Evolutionary conservation across 2,888 invertebrate species (phyloP), one percentile per base, ranked within the genome.

Genomic region (Meta bourneti): DNA sequence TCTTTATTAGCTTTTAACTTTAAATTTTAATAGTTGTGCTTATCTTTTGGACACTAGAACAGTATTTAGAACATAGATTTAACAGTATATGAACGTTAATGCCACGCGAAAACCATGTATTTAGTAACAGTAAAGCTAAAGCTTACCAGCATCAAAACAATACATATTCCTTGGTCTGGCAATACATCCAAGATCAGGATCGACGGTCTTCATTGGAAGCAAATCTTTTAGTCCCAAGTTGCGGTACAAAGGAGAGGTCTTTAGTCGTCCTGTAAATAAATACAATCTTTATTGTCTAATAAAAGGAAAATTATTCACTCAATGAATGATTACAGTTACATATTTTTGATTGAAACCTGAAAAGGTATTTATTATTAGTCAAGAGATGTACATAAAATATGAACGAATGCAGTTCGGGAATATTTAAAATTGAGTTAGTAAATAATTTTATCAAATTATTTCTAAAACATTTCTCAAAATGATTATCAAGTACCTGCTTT

Each of bases 151-250:
- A 96, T 98, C 98, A 94, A 98, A 98, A 94, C 98, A 98, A 95
- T 97, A 98, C 97, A 98, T 97, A 93, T 97, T 97, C 95, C 98
- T 98, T 0, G 98, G 97, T 61, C 94, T 93, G 20, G 93, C 93
- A 1, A 98, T 98, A 95, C 98, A 98, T 74, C 98, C 98, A 95
- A 98, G 98, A 94, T 98, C 98, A 16, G 98, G 98, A 94, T 98
- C 97, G 94, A 98, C 98, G 79, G 98, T 95, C 95, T 98, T 98
- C 83, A 98, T 95, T 0, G 98, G 98, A 74, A 98, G 95, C 93
- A 98, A 95, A 94, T 98, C 98, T 94, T 98, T 98, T 0, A 98
- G 51, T 48, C 93, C 93, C n/a, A 93, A 79, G 74, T 93, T 89
- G 51, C 91, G 75, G 74, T 93, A 93, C 61, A 93, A 54, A 7